Percentiles rank a stretch among this genome's conserved stretches.
phyloP scores from a whole-genome alignment of 2,113 vertebrate species.

The Clarias macrocephalus region DNA sequence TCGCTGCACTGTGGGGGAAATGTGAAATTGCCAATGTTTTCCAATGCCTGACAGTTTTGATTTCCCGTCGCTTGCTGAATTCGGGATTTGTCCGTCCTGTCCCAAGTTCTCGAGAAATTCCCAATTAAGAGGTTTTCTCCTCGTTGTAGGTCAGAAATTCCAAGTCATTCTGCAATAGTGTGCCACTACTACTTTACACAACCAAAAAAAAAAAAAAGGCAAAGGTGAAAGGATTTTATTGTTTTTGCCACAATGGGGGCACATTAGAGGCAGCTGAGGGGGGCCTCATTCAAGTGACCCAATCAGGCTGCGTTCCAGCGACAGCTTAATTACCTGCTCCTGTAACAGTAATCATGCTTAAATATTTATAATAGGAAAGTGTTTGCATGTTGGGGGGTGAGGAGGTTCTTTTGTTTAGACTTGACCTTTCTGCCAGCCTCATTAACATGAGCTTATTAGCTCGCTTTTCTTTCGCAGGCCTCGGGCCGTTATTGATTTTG shows the following conservation, averaged over 20 bases:
- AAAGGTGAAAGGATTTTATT: neutral
- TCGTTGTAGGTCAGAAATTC: neutral
- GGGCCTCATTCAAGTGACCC: conserved; percentile 61
- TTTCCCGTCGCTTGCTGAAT: neutral
- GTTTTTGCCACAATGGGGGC: conserved; percentile 20
- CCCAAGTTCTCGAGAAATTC: neutral
- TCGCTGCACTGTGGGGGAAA: no score
- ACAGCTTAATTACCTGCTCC: conserved; percentile 70
- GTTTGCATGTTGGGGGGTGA: conserved; percentile 2
- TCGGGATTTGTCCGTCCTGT: neutral
- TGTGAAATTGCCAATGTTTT: neutral
- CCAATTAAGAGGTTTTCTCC: neutral
- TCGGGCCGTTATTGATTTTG: conserved; percentile 70
- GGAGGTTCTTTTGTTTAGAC: conserved; percentile 71
- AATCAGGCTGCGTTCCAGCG: conserved; percentile 64
- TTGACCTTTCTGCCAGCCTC: conserved; percentile 74
- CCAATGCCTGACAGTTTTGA: neutral
- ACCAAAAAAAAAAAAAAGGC: neutral
- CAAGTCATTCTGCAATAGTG: neutral
- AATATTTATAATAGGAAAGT: conserved; percentile 72
- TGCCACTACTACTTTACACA: no score
- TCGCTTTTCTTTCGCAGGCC: conserved; percentile 49
- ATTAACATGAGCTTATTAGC: conserved; percentile 68
- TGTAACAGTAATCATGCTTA: conserved; percentile 73
- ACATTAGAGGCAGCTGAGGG: conserved; percentile 42